A percentile compares a stretch with the other conserved stretches of the same genome.
Evolutionary conservation across 2,888 invertebrate genomes (phyloP).

Genomic region (Leucania comma): DNA sequence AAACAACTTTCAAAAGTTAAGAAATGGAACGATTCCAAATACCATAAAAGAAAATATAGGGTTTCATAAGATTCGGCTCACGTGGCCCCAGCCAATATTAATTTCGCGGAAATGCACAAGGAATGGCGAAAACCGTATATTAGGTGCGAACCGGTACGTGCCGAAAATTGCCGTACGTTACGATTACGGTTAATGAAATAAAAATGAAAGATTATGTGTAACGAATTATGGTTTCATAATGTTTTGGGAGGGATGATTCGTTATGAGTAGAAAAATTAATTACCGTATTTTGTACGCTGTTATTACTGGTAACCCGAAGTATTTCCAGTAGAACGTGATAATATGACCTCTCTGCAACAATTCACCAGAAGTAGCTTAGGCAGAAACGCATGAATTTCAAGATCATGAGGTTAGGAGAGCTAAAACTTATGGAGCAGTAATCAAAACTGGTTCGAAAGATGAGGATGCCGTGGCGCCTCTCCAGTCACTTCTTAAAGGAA

Average conservation of each 20-base stretch:
- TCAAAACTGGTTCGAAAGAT: background rate
- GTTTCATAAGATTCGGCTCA: conserved; percentile 68
- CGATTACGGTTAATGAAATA: conserved; percentile 64
- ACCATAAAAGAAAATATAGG: conserved; percentile 56
- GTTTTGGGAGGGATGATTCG: conserved; percentile 35
- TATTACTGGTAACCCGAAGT: too few relatives aligned
- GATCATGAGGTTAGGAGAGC: background rate
- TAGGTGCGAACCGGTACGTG: conserved; percentile 57
- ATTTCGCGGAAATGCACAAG: conserved; percentile 73
- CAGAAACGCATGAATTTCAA: too few relatives aligned
- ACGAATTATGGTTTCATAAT: conserved; percentile 55
- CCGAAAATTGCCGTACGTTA: conserved; percentile 60
- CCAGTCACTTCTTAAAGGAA: too few relatives aligned
- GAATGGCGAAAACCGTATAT: conserved; percentile 64
- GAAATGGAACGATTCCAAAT: conserved; percentile 48
- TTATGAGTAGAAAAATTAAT: background rate
- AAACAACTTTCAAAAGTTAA: conserved; percentile 49
- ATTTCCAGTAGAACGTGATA: too few relatives aligned
- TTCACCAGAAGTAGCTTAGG: too few relatives aligned
- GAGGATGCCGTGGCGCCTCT: too few relatives aligned
- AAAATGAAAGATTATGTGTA: conserved; percentile 61
- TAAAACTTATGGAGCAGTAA: background rate
- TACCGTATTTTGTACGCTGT: too few relatives aligned
- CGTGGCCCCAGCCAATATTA: conserved; percentile 70
- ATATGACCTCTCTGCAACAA: too few relatives aligned